These are phyloP conservation scores for Eubasilissa regina DNA, from an alignment of 1,140 invertebrate species.

Conservation along the genomic window DNA sequence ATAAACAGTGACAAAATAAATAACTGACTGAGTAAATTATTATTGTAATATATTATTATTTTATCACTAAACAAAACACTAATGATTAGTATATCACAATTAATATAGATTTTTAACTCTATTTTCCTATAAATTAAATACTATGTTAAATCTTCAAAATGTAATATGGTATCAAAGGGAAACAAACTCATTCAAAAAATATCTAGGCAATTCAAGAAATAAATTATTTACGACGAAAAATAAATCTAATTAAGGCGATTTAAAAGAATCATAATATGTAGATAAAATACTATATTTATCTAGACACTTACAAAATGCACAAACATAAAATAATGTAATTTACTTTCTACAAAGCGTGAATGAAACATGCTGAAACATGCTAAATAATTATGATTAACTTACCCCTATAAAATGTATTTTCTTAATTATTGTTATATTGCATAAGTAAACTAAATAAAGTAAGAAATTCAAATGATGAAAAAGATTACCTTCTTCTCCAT, in stretches of 20 bases:
- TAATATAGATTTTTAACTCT: no score
- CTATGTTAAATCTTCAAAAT: no score
- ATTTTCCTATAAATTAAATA: no score
- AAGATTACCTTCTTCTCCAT: conserved; percentile 19
- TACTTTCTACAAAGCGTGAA: conserved; percentile 1
- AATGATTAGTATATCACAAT: no score
- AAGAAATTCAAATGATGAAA: not conserved
- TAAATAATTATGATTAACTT: conserved; percentile 22
- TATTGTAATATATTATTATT: no score
- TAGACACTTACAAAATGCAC: conserved; percentile 20
- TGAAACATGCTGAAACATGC: conserved; percentile 21
- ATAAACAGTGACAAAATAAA: not conserved
- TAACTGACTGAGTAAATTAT: not conserved
- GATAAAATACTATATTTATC: not conserved
- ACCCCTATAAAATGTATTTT: not conserved
- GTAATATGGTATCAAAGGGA: no score
- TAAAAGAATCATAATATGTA: no score
- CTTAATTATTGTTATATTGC: not conserved
- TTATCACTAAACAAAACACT: no score
- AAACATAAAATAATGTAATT: not conserved
- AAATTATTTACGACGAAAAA: not conserved
- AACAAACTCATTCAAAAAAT: not conserved
- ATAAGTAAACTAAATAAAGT: not conserved
- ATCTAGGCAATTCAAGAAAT: conserved; percentile 1
- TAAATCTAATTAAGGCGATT: not conserved